Evolutionary conservation across 35 echinoderm and acorn worm genomes (phyloP), one percentile per base, ranked within the genome.

Genomic region (Diadema setosum): DNA sequence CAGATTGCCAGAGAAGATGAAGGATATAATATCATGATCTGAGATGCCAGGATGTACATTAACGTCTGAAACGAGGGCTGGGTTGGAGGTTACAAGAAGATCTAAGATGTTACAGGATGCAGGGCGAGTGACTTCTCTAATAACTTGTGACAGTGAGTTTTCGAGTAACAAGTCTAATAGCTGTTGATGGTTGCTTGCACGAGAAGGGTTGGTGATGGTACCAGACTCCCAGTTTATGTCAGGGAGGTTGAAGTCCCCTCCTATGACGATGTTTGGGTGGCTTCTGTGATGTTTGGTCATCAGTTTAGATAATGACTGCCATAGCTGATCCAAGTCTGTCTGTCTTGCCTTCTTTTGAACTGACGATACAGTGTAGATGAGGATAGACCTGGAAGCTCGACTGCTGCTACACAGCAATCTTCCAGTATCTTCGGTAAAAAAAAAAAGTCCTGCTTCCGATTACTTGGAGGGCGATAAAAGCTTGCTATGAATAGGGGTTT

Each of bases 401-500:
- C n/a, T n/a, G n/a, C n/a, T n/a, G n/a, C n/a, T n/a, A n/a, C n/a
- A n/a, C n/a, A n/a, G n/a, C n/a, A n/a, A n/a, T n/a, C n/a, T n/a
- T n/a, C n/a, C n/a, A n/a, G n/a, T n/a, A n/a, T n/a, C n/a, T n/a
- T n/a, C n/a, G n/a, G n/a, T n/a, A n/a, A n/a, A n/a, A n/a, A n/a
- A n/a, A n/a, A n/a, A n/a, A n/a, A n/a, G n/a, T 21, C 24, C 42
- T 42, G 12, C 16, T 42, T 20, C 12, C 39, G 29, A 17, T 23
- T 18, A 24, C 33, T 42, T 24, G 30, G 83, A 20, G 82, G 82
- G 15, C 82, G 65, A 23, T 83, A 90, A 46, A 45, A 90, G 34
- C 89, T 91, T 74, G 89, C 89, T 20, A 91, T 37, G 59, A 82
- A 91, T n/a, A 91, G 36, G 5, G 82, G 60, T 12, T 70, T 85